phyloP scores from a whole-genome alignment of 2,113 vertebrate genomes.

The Carettochelys insculpta region DNA sequence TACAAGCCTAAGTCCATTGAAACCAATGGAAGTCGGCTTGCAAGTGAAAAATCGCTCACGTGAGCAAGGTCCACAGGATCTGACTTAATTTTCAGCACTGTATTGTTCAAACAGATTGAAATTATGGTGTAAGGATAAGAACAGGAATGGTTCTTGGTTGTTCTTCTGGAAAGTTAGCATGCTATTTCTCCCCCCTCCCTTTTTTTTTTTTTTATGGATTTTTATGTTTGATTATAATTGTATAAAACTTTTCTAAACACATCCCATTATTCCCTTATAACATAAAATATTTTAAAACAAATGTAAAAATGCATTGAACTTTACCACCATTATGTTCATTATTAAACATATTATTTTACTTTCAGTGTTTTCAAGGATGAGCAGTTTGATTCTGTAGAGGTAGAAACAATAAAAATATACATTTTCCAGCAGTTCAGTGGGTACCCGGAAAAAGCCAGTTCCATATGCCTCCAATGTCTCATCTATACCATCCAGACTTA shows the following conservation, averaged over 20 bases:
- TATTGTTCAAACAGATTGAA: neutral
- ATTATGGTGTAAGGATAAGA: neutral
- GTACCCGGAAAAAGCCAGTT: slow-evolving; percentile 72
- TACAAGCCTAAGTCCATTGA: neutral
- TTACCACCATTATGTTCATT: neutral
- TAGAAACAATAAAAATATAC: slow-evolving; percentile 70
- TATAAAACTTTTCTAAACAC: neutral
- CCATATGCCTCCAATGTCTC: slow-evolving; percentile 72
- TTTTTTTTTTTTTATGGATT: neutral
- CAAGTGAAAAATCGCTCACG: neutral
- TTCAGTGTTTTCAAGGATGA: slow-evolving; percentile 41
- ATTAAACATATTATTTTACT: slow-evolving; percentile 33
- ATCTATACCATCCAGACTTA: slow-evolving; percentile 73
- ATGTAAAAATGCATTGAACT: neutral
- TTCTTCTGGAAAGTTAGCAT: neutral
- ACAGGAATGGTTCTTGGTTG: too few relatives aligned
- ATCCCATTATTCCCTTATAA: neutral
- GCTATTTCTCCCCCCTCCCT: neutral
- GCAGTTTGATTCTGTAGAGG: slow-evolving; percentile 45
- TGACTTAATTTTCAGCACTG: neutral
- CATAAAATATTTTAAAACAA: neutral
- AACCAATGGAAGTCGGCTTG: neutral
- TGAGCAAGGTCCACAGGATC: too few relatives aligned
- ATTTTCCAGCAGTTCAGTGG: slow-evolving; percentile 53
- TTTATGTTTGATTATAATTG: neutral